Evolutionary conservation across 2,113 vertebrate genomes (phyloP), one percentile per base, ranked within the genome.

Genomic region (Cochlearius cochlearius): DNA sequence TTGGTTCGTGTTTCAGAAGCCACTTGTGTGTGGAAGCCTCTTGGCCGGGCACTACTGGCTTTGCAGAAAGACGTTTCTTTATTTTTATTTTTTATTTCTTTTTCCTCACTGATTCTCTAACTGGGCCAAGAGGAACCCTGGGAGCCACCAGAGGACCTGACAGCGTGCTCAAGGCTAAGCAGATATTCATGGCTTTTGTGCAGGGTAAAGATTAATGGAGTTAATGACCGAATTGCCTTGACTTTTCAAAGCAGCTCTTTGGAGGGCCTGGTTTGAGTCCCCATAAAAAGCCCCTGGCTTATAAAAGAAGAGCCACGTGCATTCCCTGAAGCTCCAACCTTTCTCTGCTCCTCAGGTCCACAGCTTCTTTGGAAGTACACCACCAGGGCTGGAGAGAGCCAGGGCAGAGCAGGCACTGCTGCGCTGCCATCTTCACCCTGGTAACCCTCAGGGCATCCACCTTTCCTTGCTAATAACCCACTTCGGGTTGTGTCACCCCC

Each of bases 1-100:
- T 94, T 88, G 93, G 95, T 90, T 96, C 11, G 21, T 88, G 90
- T 96, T 96, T 97, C 96, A 88, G 96, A 92, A 96, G 96, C 93
- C 81, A 85, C 94, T 96, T 90, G 81, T 90, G 85, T 95, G 96
- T 94, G 95, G 91, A 97, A 94, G 86, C 73, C 77, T 95, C 92
- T 95, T 95, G 94, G 92, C 94, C 1, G 29, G 92, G 94, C 89
- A 94, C 39, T n/a, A 23, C 53, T 73, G 89, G 80, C 41, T 92
- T 89, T 89, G 77, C 23, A 95, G 88, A 88, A 92, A 86, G 45
- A 5, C 1, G 14, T 5, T 64, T 49, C 55, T 63, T 74, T 5
- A 1, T 38, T 63, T 32, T 49, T 21, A 41, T 75, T 19, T 19
- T 41, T 45, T 5, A 11, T 10, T 53, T 63, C 67, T 62, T 85